These are phyloP conservation scores for Tyria jacobaeae DNA, from an alignment of 2,888 invertebrate genomes.

Conservation along the genomic window DNA sequence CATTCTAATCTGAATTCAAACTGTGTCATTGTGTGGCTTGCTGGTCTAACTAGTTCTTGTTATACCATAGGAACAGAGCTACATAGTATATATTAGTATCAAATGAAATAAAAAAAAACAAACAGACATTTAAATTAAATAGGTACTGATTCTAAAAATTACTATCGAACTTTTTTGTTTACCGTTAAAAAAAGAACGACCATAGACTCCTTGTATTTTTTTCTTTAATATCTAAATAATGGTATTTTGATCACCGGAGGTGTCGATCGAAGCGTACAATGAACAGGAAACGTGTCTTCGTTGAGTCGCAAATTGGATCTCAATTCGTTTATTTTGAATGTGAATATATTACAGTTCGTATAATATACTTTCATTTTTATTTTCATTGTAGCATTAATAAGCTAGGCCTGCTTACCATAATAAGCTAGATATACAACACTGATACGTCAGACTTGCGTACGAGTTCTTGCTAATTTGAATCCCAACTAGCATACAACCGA, in stretches of 20 bases:
- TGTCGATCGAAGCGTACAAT: conserved; percentile 41
- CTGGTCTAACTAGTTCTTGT: conserved; percentile 20
- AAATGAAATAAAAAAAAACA: background rate
- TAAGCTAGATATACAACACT: too few relatives aligned
- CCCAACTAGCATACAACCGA: too few relatives aligned
- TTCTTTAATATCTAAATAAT: conserved; percentile 70
- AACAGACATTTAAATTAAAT: background rate
- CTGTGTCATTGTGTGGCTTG: conserved; percentile 61
- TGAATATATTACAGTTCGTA: background rate
- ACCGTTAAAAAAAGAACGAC: background rate
- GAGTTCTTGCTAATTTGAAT: too few relatives aligned
- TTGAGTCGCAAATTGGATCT: conserved; percentile 4
- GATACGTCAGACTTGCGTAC: too few relatives aligned
- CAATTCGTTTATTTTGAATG: conserved; percentile 4
- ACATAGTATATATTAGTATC: background rate
- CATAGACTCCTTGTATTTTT: conserved; percentile 25
- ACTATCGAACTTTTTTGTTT: background rate
- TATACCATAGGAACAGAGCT: too few relatives aligned
- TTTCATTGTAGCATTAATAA: too few relatives aligned
- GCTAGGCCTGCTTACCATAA: too few relatives aligned
- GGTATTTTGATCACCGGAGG: conserved; percentile 71
- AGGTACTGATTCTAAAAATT: background rate
- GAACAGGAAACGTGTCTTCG: conserved; percentile 2
- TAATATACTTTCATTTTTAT: background rate
- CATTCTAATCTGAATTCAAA: conserved; percentile 53